These are phyloP conservation scores for Nephrotoma appendiculata DNA, from an alignment of 2,888 invertebrate genomes.

Conservation along the genomic window DNA sequence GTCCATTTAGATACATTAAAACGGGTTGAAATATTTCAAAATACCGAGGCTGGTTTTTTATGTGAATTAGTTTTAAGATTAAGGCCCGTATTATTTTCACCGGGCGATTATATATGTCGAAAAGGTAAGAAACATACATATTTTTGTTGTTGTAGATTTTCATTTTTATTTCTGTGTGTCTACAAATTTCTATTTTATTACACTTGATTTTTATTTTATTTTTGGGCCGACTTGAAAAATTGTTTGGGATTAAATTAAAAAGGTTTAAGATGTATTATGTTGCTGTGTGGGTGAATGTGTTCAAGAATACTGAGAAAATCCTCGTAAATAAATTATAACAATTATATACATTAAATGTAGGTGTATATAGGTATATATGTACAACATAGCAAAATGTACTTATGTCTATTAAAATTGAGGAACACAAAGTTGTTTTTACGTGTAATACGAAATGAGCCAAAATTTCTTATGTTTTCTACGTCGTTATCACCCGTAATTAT, in stretches of 20 bases:
- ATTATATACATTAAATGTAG: background rate
- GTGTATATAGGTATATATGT: too few relatives aligned
- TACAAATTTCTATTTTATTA: background rate
- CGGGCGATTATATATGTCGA: slow-evolving; percentile 96
- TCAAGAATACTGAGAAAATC: background rate
- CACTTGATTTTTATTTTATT: background rate
- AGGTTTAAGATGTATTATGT: background rate
- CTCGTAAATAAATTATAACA: background rate
- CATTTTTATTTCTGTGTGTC: background rate
- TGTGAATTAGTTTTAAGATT: slow-evolving; percentile 91
- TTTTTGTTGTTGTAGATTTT: background rate
- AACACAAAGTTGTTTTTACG: background rate
- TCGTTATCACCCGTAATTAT: background rate
- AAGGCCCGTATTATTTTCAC: slow-evolving; percentile 92
- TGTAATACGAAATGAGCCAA: background rate
- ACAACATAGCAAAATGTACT: background rate
- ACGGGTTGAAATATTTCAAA: slow-evolving; percentile 97
- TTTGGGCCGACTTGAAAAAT: background rate
- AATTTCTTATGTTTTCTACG: background rate
- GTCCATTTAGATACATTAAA: slow-evolving; percentile 96
- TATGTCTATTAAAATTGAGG: background rate
- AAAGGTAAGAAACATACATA: slow-evolving; percentile 61
- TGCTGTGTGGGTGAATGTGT: background rate
- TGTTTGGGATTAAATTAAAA: background rate
- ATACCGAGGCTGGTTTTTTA: slow-evolving; percentile 96